Conservation (phyloP, 2,113 vertebrate genomes). For the Rhipidura dahli region DNA sequence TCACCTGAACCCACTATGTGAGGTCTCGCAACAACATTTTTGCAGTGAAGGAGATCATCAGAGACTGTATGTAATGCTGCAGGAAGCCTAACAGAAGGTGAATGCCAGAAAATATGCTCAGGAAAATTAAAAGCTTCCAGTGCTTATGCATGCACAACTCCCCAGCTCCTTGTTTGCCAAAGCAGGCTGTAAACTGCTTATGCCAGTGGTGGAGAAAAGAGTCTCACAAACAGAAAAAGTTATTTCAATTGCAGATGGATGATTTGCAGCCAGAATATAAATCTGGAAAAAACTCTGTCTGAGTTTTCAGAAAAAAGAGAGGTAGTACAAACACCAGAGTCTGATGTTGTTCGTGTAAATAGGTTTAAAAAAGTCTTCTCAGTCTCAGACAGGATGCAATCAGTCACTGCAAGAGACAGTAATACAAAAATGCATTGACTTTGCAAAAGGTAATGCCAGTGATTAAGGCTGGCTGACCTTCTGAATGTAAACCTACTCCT, state of each 20-base stretch:
- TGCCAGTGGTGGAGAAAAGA: not conserved
- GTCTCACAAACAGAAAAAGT: not conserved
- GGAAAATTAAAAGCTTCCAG: not conserved
- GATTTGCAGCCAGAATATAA: not conserved
- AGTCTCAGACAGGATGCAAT: not conserved
- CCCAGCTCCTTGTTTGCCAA: not conserved
- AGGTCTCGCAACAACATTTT: not conserved
- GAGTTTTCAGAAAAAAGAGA: not conserved
- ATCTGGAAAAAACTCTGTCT: not conserved
- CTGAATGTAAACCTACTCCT: not conserved
- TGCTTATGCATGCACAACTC: rapidly evolving
- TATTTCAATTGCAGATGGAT: not conserved
- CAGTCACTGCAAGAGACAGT: not conserved
- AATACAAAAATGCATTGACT: not conserved
- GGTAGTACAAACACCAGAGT: not conserved
- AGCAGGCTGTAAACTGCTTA: not conserved
- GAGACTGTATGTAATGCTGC: not conserved
- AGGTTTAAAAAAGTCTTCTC: not conserved
- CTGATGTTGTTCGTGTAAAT: not conserved
- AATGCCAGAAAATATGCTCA: not conserved
- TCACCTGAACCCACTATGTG: rapidly evolving
- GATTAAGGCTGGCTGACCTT: not conserved
- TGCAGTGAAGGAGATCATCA: rapidly evolving
- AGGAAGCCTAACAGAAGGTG: not conserved
- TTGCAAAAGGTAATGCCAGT: not conserved